Evolutionary conservation across 2,888 invertebrate genomes (phyloP), one percentile per base, ranked within the genome.

Genomic region (Ceramica pisi): DNA sequence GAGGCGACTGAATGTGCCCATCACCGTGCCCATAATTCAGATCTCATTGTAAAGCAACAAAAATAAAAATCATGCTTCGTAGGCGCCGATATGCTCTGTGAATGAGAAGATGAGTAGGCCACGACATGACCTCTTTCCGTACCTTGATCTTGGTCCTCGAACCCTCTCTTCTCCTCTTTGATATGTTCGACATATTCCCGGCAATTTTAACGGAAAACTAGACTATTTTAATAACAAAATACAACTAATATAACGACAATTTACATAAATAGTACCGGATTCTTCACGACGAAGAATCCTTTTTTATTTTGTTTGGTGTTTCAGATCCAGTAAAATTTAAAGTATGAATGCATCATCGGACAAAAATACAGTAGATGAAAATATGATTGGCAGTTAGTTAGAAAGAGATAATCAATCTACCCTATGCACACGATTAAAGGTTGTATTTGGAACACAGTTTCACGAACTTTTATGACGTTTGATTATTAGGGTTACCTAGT

Each of bases 61-160:
- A 7, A 60, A 64, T 51, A 70, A 19, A 64, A 56, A 55, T 50
- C 21, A 55, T 59, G 78, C 48, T 10, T 68, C 21, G 10, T 51
- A 70, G 21, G 51, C 38, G 60, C 67, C 61, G 62, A 57, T 65
- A 61, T 7, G 70, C 51, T 72, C 64, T 59, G 65, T 67, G 56
- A 66, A 73, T 66, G 77, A 80, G 62, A 82, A 65, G 72, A 73
- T 66, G 77, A 80, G 62, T 82, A 65, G 72, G 85, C 87, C 88
- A 90, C 89, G 89, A 86, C 77, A 75, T 92, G 91, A 90, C 92
- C 91, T 88, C 89, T 78, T 90, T 90, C 64, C 77, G 70, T 91
- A 97, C 97, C 96, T 96, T 96, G 86, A 96, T 95, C 91, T 95
- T 96, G 89, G 94, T 88, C 87, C 92, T 95, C 44, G 95, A 92